Percentiles rank a stretch among this genome's conserved stretches.
Conservation (phyloP, 2,113 vertebrate genomes). For the Vidua macroura region DNA sequence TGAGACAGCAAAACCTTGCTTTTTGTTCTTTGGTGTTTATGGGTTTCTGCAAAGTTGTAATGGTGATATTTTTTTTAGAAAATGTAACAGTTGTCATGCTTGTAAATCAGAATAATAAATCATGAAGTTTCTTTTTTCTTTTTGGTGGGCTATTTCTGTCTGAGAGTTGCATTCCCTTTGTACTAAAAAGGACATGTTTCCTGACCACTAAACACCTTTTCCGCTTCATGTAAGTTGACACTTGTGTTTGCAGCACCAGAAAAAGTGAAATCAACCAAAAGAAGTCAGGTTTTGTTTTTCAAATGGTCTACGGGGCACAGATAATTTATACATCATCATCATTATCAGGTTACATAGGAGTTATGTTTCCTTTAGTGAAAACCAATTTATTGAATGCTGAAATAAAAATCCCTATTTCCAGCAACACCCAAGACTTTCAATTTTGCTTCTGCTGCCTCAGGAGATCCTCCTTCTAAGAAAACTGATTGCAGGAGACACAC, state of each 20-base stretch:
- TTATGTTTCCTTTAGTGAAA: conserved; percentile 21
- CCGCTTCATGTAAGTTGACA: conserved; percentile 59
- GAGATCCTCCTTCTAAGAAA: conserved; percentile 21
- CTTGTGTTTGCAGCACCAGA: conserved; percentile 37
- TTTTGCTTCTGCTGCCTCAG: not conserved
- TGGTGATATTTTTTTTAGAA: not conserved
- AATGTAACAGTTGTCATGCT: not conserved
- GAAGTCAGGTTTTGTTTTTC: conserved; percentile 37
- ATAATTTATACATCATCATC: conserved; percentile 55
- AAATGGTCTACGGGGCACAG: conserved; percentile 21
- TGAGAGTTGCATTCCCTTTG: conserved; percentile 20
- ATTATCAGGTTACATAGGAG: conserved; percentile 39
- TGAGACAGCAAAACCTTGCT: not conserved
- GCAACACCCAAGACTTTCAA: not conserved
- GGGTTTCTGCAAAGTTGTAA: not conserved
- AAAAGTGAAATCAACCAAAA: conserved; percentile 55
- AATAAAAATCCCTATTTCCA: conserved; percentile 26
- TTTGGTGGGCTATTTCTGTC: conserved; percentile 11
- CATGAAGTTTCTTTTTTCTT: not conserved
- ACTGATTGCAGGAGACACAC: not conserved
- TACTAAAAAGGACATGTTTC: conserved; percentile 41
- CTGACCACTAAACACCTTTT: conserved; percentile 61
- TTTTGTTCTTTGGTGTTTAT: not conserved
- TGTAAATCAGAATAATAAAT: conserved; percentile 48
- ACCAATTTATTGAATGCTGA: not conserved